Percentiles rank a stretch among this genome's conserved stretches.
Evolutionary conservation across 2,888 invertebrate species (phyloP).

Genomic region (Anoplius nigerrimus): DNA sequence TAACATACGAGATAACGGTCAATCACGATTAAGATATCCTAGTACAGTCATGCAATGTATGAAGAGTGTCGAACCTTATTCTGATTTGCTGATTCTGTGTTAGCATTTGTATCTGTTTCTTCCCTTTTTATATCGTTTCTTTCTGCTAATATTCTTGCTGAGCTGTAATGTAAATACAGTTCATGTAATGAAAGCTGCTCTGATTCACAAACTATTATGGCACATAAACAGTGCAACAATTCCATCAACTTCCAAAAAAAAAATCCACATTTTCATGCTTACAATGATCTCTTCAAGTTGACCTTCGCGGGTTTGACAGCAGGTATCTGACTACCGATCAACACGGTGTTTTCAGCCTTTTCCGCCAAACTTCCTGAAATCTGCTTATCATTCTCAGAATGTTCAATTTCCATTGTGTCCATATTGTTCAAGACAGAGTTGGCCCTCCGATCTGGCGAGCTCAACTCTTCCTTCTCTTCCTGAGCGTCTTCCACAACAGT

Average conservation of each 20-base stretch:
- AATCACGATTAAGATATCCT: background rate
- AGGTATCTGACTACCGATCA: conserved; percentile 25
- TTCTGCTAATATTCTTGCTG: conserved; percentile 60
- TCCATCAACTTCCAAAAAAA: too few species aligned
- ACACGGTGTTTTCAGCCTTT: conserved; percentile 41
- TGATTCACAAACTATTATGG: background rate
- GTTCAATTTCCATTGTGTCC: conserved; percentile 46
- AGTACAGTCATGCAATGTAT: background rate
- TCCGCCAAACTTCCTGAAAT: conserved; percentile 49
- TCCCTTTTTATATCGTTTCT: conserved; percentile 58
- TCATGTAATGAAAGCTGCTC: too few species aligned
- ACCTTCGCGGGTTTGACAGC: conserved; percentile 69
- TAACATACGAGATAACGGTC: background rate
- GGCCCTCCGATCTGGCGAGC: conserved; percentile 38
- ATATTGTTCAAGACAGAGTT: conserved; percentile 41
- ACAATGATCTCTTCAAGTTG: conserved; percentile 73
- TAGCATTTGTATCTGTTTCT: conserved; percentile 48
- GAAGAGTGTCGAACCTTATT: conserved; percentile 59
- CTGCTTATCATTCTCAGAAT: conserved; percentile 45
- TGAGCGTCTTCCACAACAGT: conserved; percentile 34
- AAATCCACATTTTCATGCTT: conserved; percentile 48
- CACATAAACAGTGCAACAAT: background rate
- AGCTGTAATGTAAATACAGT: conserved; percentile 49
- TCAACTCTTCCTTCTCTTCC: conserved; percentile 35
- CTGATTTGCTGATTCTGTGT: conserved; percentile 56